phyloP scores from a whole-genome alignment of 2,888 invertebrate species.

The Idaea dimidiata region DNA sequence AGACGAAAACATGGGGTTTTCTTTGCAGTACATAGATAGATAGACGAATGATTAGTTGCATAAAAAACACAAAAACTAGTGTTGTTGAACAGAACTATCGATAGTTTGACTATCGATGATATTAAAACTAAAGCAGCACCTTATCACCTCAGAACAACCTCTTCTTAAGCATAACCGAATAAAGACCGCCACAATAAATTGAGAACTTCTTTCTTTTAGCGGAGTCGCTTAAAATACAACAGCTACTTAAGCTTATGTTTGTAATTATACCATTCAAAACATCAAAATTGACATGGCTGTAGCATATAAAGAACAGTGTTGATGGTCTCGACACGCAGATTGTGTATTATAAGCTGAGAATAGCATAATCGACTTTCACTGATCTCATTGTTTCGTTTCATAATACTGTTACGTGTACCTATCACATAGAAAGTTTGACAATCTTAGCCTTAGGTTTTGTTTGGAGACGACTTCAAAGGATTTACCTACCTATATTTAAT shows the following conservation, averaged over 20 bases:
- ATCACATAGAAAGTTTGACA: constrained; percentile 61
- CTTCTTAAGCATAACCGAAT: too few relatives aligned
- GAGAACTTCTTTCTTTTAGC: too few relatives aligned
- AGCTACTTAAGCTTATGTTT: not conserved
- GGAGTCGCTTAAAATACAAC: too few relatives aligned
- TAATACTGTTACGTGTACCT: constrained; percentile 58
- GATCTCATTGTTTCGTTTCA: constrained; percentile 58
- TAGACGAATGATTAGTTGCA: too few relatives aligned
- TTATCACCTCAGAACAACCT: too few relatives aligned
- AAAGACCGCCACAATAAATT: too few relatives aligned
- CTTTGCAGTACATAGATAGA: too few relatives aligned
- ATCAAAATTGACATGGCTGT: not conserved
- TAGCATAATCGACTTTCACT: constrained; percentile 52
- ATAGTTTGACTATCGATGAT: too few relatives aligned
- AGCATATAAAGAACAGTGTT: not conserved
- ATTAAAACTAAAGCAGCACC: too few relatives aligned
- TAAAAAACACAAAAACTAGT: too few relatives aligned
- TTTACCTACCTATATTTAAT: not conserved
- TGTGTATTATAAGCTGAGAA: constrained; percentile 29
- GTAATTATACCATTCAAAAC: not conserved
- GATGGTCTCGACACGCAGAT: not conserved
- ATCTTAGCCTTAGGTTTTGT: constrained; percentile 13
- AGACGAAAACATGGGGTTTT: too few relatives aligned
- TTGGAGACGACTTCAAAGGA: not conserved
- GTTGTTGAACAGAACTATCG: too few relatives aligned